phyloP scores from a whole-genome alignment of 2,113 vertebrate genomes.

The Pterocles burchelli region DNA sequence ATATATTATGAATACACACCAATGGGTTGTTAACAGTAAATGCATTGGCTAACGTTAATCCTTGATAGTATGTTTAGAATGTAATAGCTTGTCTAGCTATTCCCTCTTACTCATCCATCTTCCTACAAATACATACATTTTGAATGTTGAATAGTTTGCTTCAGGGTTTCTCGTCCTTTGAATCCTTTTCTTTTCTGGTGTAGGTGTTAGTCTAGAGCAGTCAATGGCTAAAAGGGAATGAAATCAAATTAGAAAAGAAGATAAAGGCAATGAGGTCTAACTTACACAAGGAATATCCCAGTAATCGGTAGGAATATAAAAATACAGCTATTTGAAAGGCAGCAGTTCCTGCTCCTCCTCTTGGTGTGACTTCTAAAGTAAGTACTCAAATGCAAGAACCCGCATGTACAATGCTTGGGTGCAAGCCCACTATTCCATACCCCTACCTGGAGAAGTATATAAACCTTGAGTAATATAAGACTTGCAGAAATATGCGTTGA shows the following conservation, averaged over 20 bases:
- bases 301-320: neutral
- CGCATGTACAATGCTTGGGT: accelerated
- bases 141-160: neutral
- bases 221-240: neutral
- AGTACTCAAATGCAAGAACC: neutral
- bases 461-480: neutral
- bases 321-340: neutral
- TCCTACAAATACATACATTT: neutral
- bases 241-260: neutral
- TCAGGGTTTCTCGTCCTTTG: neutral
- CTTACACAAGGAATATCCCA: neutral
- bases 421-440: neutral
- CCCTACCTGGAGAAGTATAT: neutral
- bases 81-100: neutral
- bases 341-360: neutral
- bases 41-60: neutral
- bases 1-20: neutral
- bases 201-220: neutral
- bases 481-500: neutral
- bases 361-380: neutral
- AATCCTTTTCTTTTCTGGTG: neutral
- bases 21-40: neutral
- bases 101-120: neutral
- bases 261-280: neutral
- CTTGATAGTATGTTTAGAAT: neutral